Conservation (phyloP, 2,113 vertebrate species). For the Festucalex cinctus region DNA sequence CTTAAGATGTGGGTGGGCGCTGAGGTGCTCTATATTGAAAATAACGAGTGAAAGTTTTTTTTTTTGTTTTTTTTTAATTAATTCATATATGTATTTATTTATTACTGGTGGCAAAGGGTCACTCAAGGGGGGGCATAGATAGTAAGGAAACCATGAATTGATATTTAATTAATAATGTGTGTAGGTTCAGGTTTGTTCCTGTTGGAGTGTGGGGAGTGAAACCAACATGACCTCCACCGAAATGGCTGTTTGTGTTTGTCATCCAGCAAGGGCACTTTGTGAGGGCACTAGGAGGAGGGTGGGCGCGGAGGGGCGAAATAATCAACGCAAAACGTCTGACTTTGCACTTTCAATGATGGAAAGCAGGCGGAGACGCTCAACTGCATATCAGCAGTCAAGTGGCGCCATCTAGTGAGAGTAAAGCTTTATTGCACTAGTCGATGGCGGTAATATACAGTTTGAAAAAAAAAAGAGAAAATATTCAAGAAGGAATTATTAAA, state of each 20-base stretch:
- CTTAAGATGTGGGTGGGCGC: too few species aligned
- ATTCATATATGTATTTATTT: background rate
- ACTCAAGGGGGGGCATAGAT: background rate
- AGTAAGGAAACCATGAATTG: background rate
- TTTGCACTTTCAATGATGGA: conserved; percentile 27
- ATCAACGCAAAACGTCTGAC: conserved; percentile 29
- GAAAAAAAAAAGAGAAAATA: too few species aligned
- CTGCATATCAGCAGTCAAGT: conserved; percentile 37
- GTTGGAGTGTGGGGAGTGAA: too few species aligned
- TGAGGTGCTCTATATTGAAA: too few species aligned
- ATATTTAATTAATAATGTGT: too few species aligned
- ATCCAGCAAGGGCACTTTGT: background rate
- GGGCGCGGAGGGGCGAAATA: background rate
- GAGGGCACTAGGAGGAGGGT: background rate
- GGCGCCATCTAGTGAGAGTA: conserved; percentile 58
- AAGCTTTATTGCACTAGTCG: conserved; percentile 4
- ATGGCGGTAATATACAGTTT: background rate
- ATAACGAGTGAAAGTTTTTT: too few species aligned
- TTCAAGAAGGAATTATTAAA: background rate
- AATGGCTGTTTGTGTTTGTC: background rate
- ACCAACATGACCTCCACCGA: too few species aligned
- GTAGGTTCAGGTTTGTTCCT: too few species aligned
- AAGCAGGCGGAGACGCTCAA: background rate
- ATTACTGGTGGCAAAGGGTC: too few species aligned
- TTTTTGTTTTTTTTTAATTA: too few species aligned